Percentiles rank a stretch among this genome's conserved stretches.
phyloP scores from a whole-genome alignment of 2,888 invertebrate genomes.

The Limnephilus rhombicus region DNA sequence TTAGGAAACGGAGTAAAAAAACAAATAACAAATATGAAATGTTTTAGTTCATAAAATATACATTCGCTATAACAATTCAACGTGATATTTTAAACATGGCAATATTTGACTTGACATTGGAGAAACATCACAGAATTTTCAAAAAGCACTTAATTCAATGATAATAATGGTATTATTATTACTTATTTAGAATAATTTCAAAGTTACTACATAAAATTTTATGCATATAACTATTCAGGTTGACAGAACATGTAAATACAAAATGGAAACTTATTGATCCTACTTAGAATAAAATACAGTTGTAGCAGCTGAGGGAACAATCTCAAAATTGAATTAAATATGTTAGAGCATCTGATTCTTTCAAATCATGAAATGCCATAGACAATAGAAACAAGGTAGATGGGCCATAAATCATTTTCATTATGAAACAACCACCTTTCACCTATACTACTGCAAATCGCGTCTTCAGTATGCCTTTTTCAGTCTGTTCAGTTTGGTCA shows the following conservation, averaged over 20 bases:
- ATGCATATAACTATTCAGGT: neutral
- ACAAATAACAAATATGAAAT: neutral
- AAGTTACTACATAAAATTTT: neutral
- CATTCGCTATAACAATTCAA: neutral
- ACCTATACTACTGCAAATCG: too few relatives aligned
- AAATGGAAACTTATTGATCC: too few relatives aligned
- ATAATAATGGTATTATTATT: neutral
- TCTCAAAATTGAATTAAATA: too few relatives aligned
- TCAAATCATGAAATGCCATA: neutral
- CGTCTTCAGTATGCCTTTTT: too few relatives aligned
- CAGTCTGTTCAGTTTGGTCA: too few relatives aligned
- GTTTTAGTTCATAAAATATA: neutral
- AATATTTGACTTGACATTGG: neutral
- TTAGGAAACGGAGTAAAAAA: neutral
- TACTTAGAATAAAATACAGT: too few relatives aligned
- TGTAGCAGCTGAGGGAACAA: neutral
- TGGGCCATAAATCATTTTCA: too few relatives aligned
- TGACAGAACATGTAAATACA: neutral
- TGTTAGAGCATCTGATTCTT: too few relatives aligned
- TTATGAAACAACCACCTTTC: too few relatives aligned
- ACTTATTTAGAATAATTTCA: neutral
- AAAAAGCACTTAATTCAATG: neutral
- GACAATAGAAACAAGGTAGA: too few relatives aligned
- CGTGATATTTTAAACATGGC: neutral
- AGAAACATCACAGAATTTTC: neutral